Evolutionary conservation across 2,797 vertebrate species (phyloP), one percentile per base, ranked within the genome.

Genomic region (Chiroxiphia lanceolata): DNA sequence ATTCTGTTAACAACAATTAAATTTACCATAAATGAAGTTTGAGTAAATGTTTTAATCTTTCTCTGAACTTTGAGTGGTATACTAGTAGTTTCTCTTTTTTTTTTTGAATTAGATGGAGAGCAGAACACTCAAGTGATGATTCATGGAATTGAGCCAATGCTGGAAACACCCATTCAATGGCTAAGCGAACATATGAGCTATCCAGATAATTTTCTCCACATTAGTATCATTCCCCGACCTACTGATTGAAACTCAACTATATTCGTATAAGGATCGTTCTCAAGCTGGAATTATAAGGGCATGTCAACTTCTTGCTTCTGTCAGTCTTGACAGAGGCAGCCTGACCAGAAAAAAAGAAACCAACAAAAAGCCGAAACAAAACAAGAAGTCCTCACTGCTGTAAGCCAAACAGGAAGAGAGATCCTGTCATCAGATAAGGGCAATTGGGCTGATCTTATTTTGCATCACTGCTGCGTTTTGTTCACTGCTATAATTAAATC

Each of bases 161-260:
- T 99, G 98, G 99, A 99, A 97, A 99, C 99, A 11, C 99, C 99
- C 76, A 69, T 99, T 77, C 99, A 99, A 96, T 99, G 99, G 99
- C 98, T 99, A 91, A 99, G 99, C 6, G 99, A 99, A 97, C 99
- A 99, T 97, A 99, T 99, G 97, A 99, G 99, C 97, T 99, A 99
- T 97, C 99, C 99, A 2, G 99, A 99, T 98, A 99, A 99, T 98
- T 99, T 99, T 97, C 99, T 99, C 93, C 99, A 99, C 98, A 99
- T 99, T 97, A 98, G 99, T 95, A 87, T 99, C 96, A 94, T 99
- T 97, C 99, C 99, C 7, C 96, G 97, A 15, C 98, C 99, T 59
- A 98, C 97, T 61, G 99, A 99, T 96, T 99, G 98, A 99, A 96
- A 92, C 90, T 94, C 93, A 25, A 51, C 87, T 69, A 6, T 82